phyloP scores from a whole-genome alignment of 1,140 invertebrate species.

The Vanessa tameamea region DNA sequence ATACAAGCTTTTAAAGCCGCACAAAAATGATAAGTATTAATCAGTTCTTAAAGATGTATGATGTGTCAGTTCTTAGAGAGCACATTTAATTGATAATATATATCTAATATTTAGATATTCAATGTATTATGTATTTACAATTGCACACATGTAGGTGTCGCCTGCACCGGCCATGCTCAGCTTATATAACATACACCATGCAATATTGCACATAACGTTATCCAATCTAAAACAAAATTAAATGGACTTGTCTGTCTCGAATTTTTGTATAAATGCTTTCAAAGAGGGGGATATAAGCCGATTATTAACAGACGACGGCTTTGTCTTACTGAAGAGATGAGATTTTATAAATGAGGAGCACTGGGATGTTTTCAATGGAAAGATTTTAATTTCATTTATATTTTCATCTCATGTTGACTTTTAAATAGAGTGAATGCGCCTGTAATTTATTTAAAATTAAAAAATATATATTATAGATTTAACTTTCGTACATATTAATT shows the following conservation, averaged over 20 bases:
- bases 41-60: too few relatives aligned
- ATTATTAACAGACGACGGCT: constrained; percentile 59
- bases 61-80: too few relatives aligned
- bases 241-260: constrained; percentile 48
- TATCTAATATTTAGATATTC: too few relatives aligned
- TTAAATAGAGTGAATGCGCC: background rate
- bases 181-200: background rate
- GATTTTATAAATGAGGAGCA: constrained; percentile 51
- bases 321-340: constrained; percentile 48
- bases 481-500: background rate
- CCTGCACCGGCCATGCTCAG: background rate
- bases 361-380: constrained; percentile 31
- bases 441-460: constrained; percentile 7
- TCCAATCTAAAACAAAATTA: constrained; percentile 49
- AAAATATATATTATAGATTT: background rate
- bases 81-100: too few relatives aligned
- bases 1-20: too few relatives aligned
- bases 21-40: too few relatives aligned
- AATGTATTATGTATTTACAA: background rate
- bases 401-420: constrained; percentile 9
- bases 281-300: constrained; percentile 59
- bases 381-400: constrained; percentile 33
- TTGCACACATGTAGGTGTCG: background rate
- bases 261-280: constrained; percentile 48
- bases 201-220: constrained; percentile 32